Evolutionary conservation across 2,888 invertebrate genomes (phyloP).

Genomic region (Pollenia labialis): DNA sequence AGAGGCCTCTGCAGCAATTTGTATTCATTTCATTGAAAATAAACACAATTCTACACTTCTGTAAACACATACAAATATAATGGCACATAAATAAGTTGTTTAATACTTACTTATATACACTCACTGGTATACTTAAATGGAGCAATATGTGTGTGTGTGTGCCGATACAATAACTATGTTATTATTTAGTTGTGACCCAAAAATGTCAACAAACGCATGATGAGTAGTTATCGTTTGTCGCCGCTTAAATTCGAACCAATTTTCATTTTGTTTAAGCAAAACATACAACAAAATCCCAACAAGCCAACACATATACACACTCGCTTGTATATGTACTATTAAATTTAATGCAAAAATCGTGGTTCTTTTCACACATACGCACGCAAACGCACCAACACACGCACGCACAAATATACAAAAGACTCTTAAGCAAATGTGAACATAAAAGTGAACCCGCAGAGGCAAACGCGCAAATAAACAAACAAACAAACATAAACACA

Average conservation of each 20-base stretch:
- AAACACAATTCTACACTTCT: conserved; percentile 49
- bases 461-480: background rate
- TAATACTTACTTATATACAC: background rate
- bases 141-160: background rate
- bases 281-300: conserved; percentile 14
- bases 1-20: conserved; percentile 58
- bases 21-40: conserved; percentile 65
- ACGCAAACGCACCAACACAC: background rate
- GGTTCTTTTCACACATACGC: conserved; percentile 23
- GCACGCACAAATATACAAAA: background rate
- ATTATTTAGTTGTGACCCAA: conserved; percentile 73
- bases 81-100: conserved; percentile 47
- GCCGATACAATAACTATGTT: conserved; percentile 54
- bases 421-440: background rate
- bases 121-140: background rate
- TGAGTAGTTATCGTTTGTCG: conserved; percentile 65
- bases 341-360: conserved; percentile 42
- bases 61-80: background rate
- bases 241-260: conserved; percentile 63
- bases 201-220: conserved; percentile 70
- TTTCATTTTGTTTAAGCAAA: conserved; percentile 54
- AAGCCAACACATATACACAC: conserved; percentile 10
- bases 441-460: background rate
- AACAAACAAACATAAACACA: conserved; percentile 22
- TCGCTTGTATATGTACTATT: background rate